Base-by-base conservation (phyloP, 37 sponge, comb jelly and placozoan species). In the Cliona cf. orientalis region DNA sequence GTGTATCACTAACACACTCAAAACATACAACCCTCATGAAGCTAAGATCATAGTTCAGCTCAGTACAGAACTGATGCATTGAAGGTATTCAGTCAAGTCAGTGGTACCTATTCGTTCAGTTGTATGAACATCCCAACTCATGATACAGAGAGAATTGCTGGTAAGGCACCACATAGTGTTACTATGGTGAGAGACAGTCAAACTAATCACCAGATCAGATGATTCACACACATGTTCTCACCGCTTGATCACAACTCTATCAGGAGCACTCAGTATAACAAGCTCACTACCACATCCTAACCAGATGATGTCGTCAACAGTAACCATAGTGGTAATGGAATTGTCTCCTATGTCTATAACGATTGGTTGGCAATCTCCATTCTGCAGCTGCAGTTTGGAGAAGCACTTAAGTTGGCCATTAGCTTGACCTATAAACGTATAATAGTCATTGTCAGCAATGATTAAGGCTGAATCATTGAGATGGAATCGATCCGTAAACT, bases 361-460 rank as follows among this genome's bases (percentile, higher is more conserved):
- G 6, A 41, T 32, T 9, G 19, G 9, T 2, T 81, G 75, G 46
- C 58, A 72, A 36, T 34, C 46, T 1, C 38, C 69, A 31, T 72
- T 79, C 25, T 86, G 91, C 25, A 91, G 77, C 22, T 76, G 34
- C n/a, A 93, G 86, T 45, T 89, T 93, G 36, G 71, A 59, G 69
- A 86, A 89, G 69, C 78, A 93, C 25, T 65, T 89, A 25, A 93
- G 73, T 17, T 60, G 70, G 0, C 93, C 93, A 57, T 93, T 85
- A 34, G 93, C 93, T 45, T 81, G 90, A 11, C 78, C 93, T n/a
- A 93, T 78, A 71, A 93, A 93, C 3, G 69, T 79, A 78, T 73
- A 85, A 26, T 69, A 86, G 76, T 93, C 93, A 44, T 89, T 89
- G 66, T 78, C 78, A 36, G 89, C 81, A 39, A 93, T 82, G 33